Evolutionary conservation across 1,140 invertebrate genomes (phyloP).

Genomic region (Thrips palmi): DNA sequence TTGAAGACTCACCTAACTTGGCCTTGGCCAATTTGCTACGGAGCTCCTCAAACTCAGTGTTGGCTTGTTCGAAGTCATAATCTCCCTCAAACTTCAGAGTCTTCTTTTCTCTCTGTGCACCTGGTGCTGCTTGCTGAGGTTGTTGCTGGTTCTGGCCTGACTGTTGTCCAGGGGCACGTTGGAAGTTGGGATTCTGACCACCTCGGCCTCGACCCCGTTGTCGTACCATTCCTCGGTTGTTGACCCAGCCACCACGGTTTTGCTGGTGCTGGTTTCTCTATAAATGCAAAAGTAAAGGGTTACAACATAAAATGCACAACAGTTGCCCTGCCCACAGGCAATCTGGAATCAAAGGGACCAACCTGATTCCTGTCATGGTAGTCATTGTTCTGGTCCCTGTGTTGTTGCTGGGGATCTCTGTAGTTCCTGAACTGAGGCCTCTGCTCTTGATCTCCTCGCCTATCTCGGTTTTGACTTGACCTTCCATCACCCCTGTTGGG

Average conservation of each 20-base stretch:
- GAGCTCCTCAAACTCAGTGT: constrained; percentile 88
- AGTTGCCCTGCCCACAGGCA: too few species aligned
- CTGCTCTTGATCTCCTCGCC: constrained; percentile 11
- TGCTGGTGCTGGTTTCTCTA: constrained; percentile 10
- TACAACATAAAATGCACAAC: not conserved
- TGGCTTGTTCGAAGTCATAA: constrained; percentile 95
- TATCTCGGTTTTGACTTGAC: constrained; percentile 11
- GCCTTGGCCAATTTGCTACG: constrained; percentile 65
- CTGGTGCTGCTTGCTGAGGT: too few species aligned
- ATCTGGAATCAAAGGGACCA: too few species aligned
- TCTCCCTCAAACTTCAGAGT: constrained; percentile 86
- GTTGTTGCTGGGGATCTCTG: constrained; percentile 17
- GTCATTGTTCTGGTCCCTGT: constrained; percentile 8
- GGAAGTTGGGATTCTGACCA: constrained; percentile 8
- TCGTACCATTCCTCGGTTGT: constrained; percentile 24
- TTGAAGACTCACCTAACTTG: constrained; percentile 38
- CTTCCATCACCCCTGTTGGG: constrained; percentile 12
- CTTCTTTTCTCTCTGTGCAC: constrained; percentile 43
- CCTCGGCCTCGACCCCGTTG: constrained; percentile 17
- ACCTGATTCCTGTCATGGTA: too few species aligned
- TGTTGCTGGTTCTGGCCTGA: constrained; percentile 8
- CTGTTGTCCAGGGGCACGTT: constrained; percentile 11
- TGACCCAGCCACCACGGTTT: constrained; percentile 17
- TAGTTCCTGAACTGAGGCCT: constrained; percentile 16
- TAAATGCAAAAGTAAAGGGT: too few species aligned